Conservation (phyloP, 2,888 invertebrate genomes). For the Oscheius sp. region DNA sequence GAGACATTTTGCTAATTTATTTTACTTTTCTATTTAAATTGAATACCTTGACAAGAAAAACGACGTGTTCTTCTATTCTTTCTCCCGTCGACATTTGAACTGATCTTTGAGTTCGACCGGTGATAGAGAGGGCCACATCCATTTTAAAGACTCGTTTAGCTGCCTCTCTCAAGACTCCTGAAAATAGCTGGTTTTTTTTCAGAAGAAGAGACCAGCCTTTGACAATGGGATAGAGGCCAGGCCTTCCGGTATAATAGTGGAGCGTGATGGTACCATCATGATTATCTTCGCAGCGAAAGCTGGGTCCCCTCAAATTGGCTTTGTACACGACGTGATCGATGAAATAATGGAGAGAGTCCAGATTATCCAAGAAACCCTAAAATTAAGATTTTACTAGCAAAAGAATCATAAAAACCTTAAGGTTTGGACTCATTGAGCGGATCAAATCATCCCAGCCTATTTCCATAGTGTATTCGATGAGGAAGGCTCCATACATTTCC, state of each 20-base stretch:
- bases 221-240: conserved; percentile 91
- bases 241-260: conserved; percentile 93
- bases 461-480: conserved; percentile 69
- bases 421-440: conserved; percentile 64
- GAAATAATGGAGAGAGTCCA: conserved; percentile 86
- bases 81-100: conserved; percentile 65
- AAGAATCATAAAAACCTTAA: conserved; percentile 57
- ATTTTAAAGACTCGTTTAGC: conserved; percentile 90
- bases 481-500: conserved; percentile 68
- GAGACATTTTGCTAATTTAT: conserved; percentile 29
- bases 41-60: conserved; percentile 57
- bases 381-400: not conserved
- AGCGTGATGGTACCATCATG: conserved; percentile 88
- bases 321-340: conserved; percentile 69
- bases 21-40: conserved; percentile 39
- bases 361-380: conserved; percentile 88
- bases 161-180: conserved; percentile 92
- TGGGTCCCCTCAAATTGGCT: conserved; percentile 74
- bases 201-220: conserved; percentile 72
- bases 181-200: not conserved
- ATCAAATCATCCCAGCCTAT: conserved; percentile 68
- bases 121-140: conserved; percentile 88
- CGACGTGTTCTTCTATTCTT: conserved; percentile 64
- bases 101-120: conserved; percentile 81
- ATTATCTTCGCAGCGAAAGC: conserved; percentile 79